Base-by-base conservation (phyloP, 2,797 vertebrate genomes). In the Microcaecilia unicolor region DNA sequence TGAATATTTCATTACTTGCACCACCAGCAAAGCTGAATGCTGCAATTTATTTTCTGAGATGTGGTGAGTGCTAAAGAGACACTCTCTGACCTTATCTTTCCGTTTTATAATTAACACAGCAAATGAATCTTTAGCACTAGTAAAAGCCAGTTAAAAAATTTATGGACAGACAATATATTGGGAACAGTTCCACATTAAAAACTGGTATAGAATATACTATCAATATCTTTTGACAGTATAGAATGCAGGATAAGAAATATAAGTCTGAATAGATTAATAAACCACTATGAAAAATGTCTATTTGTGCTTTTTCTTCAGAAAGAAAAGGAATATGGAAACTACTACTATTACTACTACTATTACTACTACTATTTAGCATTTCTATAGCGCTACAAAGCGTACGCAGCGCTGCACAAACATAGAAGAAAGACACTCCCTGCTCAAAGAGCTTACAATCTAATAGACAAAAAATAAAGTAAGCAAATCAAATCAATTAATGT, bases 1-100 rank as follows among this genome's bases (percentile, higher is more conserved):
- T 41, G 44, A 72, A 65, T 71, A 59, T 51, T 72, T 74, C 47
- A 69, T 67, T 71, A 67, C 59, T 61, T 67, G 51, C 7, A 42
- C 34, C 54, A 69, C 59, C 65, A 64, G 59, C 53, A 56, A 61
- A 18, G 28, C 10, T 16, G 12, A 69, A 36, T 18, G 31, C 62
- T 64, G 34, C 39, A 62, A 24, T 68, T 67, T 15, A 39, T 70
- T 67, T 67, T 68, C 34, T 50, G 41, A 64, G 36, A 37, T 48
- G 45, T 24, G 35, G 1, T 36, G 45, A 4, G 2, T 37, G 23
- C n/a, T 26, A 42, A 54, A 58, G 33, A 57, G 62, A 67, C 74
- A 17, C 37, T 41, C 28, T 34, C 11, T 10, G 17, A 54, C 41
- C 57, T 70, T 64, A 56, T 71, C 47, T 43, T 28, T 59, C 15